Evolutionary conservation across 2,888 invertebrate genomes (phyloP).

Genomic region (Nematopogon swammerdamellus): DNA sequence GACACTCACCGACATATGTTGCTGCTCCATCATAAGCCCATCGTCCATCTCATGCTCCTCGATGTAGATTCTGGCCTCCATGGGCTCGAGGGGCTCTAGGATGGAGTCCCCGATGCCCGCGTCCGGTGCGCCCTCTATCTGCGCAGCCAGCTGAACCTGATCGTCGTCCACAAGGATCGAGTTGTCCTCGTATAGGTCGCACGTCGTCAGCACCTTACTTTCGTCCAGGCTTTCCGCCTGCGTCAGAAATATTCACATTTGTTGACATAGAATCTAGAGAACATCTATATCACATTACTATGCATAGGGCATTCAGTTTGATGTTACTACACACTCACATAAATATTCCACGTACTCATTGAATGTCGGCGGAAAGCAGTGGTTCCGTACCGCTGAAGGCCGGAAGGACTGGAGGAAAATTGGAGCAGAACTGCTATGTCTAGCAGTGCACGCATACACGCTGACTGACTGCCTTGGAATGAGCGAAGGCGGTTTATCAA

Average conservation of each 20-base stretch:
- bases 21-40: constrained; percentile 9
- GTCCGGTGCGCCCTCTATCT: too few species aligned
- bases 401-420: too few species aligned
- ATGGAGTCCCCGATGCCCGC: not conserved
- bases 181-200: constrained; percentile 22
- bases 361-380: too few species aligned
- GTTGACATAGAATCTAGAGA: not conserved
- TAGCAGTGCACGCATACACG: too few species aligned
- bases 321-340: not conserved
- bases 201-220: constrained; percentile 17
- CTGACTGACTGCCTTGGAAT: too few species aligned
- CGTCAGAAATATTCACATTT: constrained; percentile 3
- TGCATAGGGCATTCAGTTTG: too few species aligned
- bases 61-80: not conserved
- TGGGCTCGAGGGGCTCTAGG: not conserved
- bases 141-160: not conserved
- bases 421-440: too few species aligned
- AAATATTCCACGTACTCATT: not conserved
- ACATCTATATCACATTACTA: not conserved
- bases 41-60: not conserved
- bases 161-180: constrained; percentile 18
- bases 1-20: constrained; percentile 22
- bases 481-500: too few species aligned
- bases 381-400: too few species aligned
- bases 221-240: constrained; percentile 18